Evolutionary conservation across 2,797 vertebrate species (phyloP).

Genomic region (Sorex maritimensis): DNA sequence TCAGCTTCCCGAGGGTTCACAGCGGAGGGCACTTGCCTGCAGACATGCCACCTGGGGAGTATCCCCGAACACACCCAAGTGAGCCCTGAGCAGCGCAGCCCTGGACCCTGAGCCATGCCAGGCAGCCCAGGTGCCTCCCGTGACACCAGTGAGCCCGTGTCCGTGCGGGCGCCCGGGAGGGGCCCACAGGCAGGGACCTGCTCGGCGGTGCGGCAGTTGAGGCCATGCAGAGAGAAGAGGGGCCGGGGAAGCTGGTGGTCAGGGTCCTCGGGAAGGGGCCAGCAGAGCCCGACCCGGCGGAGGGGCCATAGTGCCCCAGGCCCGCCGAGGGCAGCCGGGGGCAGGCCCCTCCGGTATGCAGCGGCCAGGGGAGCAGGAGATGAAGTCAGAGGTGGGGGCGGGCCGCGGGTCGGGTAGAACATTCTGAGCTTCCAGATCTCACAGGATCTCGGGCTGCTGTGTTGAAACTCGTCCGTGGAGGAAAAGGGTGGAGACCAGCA

Average conservation of each 20-base stretch:
- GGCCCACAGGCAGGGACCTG: too few species aligned
- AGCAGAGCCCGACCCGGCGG: not conserved
- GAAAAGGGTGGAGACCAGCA: not conserved
- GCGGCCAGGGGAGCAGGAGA: not conserved
- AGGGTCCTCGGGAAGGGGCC: not conserved
- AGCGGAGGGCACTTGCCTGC: too few species aligned
- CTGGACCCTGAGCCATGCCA: not conserved
- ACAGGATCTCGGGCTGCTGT: not conserved
- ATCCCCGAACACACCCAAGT: too few species aligned
- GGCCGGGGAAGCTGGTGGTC: not conserved
- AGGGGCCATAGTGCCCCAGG: not conserved
- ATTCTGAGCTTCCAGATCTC: not conserved
- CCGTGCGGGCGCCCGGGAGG: too few species aligned
- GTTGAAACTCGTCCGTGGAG: not conserved
- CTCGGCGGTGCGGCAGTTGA: not conserved
- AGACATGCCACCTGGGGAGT: too few species aligned
- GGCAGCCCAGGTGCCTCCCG: not conserved
- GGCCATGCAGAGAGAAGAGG: not conserved
- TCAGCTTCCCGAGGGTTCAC: not conserved
- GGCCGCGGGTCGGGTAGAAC: not conserved
- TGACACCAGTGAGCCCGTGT: not conserved
- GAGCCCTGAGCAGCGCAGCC: too few species aligned
- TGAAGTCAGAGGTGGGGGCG: not conserved
- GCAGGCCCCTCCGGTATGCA: not conserved
- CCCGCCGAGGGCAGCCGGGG: too few species aligned